Evolutionary conservation across 1,140 invertebrate genomes (phyloP).

Genomic region (Drosophila sturtevanti): DNA sequence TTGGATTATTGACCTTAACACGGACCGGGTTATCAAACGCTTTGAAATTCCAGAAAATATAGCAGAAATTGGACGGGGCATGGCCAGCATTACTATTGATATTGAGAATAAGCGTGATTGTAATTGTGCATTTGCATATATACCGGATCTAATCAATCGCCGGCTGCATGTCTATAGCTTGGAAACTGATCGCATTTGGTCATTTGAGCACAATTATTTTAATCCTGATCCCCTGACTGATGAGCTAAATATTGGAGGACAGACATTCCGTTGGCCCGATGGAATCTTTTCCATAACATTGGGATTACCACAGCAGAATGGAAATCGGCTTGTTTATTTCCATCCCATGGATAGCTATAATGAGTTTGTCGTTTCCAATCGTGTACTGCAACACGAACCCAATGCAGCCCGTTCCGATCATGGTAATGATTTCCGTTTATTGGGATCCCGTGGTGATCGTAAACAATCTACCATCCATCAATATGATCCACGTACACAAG

Average conservation of each 20-base stretch:
- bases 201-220: conserved; percentile 89
- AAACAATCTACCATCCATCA: conserved; percentile 86
- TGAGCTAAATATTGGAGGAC: conserved; percentile 87
- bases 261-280: conserved; percentile 89
- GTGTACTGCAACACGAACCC: conserved; percentile 85
- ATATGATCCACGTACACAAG: conserved; percentile 84
- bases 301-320: conserved; percentile 84
- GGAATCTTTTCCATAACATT: conserved; percentile 88
- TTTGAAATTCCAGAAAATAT: conserved; percentile 72
- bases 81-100: conserved; percentile 88
- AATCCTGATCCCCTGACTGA: conserved; percentile 88
- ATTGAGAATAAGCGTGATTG: conserved; percentile 84
- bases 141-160: conserved; percentile 87
- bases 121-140: conserved; percentile 87
- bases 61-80: conserved; percentile 80
- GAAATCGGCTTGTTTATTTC: conserved; percentile 86
- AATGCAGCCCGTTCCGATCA: conserved; percentile 85
- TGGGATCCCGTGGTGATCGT: conserved; percentile 85
- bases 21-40: conserved; percentile 77
- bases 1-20: conserved; percentile 87
- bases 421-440: conserved; percentile 83
- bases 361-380: conserved; percentile 87
- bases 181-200: conserved; percentile 86
- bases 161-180: conserved; percentile 87
- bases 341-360: conserved; percentile 87